Conservation (phyloP, 2,888 invertebrate species). For the Chirona hameri region DNA sequence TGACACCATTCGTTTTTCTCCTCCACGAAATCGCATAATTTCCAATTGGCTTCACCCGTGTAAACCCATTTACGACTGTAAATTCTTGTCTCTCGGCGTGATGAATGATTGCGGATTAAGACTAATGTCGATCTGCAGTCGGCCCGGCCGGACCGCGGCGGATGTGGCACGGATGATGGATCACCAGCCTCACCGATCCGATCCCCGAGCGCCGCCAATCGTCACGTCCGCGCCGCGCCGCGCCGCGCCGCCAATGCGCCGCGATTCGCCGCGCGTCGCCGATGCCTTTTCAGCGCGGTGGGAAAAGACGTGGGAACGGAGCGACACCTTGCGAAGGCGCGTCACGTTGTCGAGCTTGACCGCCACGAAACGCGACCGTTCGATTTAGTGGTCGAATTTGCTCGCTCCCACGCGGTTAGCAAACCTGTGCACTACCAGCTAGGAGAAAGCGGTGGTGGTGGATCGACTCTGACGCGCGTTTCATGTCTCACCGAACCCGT, state of each 20-base stretch:
- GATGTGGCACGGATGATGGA: neutral
- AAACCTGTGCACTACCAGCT: too few species aligned
- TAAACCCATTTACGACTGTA: conserved; percentile 8
- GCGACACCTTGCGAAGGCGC: too few species aligned
- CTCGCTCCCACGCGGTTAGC: neutral
- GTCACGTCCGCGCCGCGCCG: neutral
- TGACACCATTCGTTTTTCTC: neutral
- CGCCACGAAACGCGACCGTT: neutral
- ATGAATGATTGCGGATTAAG: neutral
- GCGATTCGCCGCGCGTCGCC: too few species aligned
- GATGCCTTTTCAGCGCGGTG: neutral
- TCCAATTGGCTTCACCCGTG: neutral
- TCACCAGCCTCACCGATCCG: neutral
- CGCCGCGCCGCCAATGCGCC: neutral
- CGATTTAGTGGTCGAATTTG: neutral
- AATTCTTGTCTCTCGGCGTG: neutral
- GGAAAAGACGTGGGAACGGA: neutral
- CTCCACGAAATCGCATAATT: neutral
- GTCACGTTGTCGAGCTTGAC: too few species aligned
- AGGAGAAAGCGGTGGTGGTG: too few species aligned
- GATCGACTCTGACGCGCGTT: too few species aligned
- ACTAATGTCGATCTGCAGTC: neutral
- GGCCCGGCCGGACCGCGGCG: neutral
- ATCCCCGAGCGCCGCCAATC: neutral
- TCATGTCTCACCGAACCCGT: too few species aligned